A percentile compares a stretch with the other conserved stretches of the same genome.
phyloP scores from a whole-genome alignment of 2,113 vertebrate species.

The Prionailurus viverrinus region DNA sequence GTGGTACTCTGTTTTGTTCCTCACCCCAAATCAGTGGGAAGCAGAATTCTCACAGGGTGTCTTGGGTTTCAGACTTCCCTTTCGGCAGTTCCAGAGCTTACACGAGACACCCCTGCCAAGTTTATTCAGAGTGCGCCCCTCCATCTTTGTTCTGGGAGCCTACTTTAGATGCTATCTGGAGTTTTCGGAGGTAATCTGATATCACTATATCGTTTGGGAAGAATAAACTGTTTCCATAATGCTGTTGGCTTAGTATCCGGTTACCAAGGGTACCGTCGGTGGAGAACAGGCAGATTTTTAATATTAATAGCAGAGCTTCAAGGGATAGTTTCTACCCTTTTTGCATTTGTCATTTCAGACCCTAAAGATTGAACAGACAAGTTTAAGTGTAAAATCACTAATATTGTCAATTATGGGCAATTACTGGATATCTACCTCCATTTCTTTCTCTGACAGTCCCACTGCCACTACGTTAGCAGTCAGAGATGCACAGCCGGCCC shows the following conservation, averaged over 20 bases:
- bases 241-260: constrained; percentile 56
- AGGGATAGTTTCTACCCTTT: constrained; percentile 59
- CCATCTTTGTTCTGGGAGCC: neutral
- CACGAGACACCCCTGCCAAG: neutral
- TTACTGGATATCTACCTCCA: constrained; percentile 29
- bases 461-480: neutral
- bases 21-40: neutral
- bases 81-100: neutral
- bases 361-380: constrained; percentile 48
- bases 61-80: constrained; percentile 46
- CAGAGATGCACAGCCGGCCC: neutral
- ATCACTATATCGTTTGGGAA: constrained; percentile 51
- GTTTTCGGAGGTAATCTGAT: constrained; percentile 51
- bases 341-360: neutral
- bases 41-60: neutral
- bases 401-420: constrained; percentile 60
- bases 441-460: constrained; percentile 37
- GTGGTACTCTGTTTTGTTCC: neutral
- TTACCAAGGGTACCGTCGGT: constrained; percentile 18
- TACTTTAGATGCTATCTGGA: constrained; percentile 22
- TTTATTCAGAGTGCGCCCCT: neutral
- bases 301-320: constrained; percentile 56
- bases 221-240: neutral
- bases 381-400: constrained; percentile 71
- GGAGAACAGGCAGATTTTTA: constrained; percentile 61